These are phyloP conservation scores for Polia nebulosa DNA, from an alignment of 2,888 invertebrate species.

Conservation along the genomic window DNA sequence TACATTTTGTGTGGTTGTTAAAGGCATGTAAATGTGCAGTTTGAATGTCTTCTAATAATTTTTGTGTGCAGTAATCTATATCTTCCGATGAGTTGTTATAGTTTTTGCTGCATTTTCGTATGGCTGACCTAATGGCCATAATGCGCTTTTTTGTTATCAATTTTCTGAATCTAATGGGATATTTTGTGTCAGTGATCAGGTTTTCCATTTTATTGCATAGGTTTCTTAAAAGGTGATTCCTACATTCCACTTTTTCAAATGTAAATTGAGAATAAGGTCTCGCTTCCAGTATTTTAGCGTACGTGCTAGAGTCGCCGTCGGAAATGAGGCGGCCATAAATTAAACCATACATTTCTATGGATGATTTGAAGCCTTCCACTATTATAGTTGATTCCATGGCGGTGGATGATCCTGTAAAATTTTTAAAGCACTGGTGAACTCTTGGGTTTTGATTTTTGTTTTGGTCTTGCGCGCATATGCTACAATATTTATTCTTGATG, in stretches of 20 bases:
- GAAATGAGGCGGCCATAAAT: constrained; percentile 27
- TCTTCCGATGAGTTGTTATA: constrained; percentile 15
- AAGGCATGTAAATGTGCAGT: constrained; percentile 14
- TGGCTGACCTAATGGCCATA: constrained; percentile 9
- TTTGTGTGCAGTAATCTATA: neutral
- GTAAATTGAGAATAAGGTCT: constrained; percentile 23
- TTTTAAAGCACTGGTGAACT: too few relatives aligned
- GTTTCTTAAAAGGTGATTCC: constrained; percentile 20
- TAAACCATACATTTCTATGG: constrained; percentile 3
- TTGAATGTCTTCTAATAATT: constrained; percentile 6
- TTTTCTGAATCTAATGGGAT: constrained; percentile 17
- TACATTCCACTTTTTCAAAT: constrained; percentile 17
- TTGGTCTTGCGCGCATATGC: too few relatives aligned
- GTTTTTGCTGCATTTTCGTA: constrained; percentile 27
- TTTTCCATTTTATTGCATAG: constrained; percentile 16
- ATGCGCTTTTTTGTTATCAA: constrained; percentile 21
- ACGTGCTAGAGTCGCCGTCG: constrained; percentile 21
- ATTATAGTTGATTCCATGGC: constrained; percentile 5
- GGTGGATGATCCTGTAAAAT: too few relatives aligned
- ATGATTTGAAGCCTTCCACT: constrained; percentile 22
- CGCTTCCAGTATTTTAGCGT: constrained; percentile 15
- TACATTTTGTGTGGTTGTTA: constrained; percentile 13
- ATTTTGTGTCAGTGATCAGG: constrained; percentile 20
- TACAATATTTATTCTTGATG: too few relatives aligned
- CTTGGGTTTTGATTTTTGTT: too few relatives aligned